Evolutionary conservation across 2,113 vertebrate species (phyloP).

Genomic region (Microtus pennsylvanicus): DNA sequence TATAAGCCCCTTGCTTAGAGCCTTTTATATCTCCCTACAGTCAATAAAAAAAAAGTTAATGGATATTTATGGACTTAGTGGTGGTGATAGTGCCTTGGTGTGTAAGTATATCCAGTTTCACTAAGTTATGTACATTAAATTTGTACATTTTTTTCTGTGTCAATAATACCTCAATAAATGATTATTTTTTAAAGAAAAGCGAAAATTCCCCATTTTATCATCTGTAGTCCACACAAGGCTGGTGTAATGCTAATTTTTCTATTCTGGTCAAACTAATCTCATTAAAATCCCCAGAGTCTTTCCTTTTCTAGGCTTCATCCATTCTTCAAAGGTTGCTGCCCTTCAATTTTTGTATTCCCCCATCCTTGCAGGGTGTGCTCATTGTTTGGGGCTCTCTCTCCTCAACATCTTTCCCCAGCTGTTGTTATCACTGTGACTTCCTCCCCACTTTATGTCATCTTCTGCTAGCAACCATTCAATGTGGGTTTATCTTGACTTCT

Average conservation of each 20-base stretch:
- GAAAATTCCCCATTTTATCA: constrained; percentile 38
- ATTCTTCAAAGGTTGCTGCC: not conserved
- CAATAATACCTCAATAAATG: not conserved
- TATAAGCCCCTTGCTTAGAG: not conserved
- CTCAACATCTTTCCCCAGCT: not conserved
- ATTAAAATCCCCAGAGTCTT: not conserved
- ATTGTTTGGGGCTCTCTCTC: not conserved
- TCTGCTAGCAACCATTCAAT: not conserved
- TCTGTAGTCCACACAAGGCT: not conserved
- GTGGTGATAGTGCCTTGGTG: not conserved
- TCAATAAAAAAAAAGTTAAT: not conserved
- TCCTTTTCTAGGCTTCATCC: not conserved
- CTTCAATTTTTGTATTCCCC: not conserved
- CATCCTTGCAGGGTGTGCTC: not conserved
- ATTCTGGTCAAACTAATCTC: not conserved
- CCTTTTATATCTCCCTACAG: not conserved
- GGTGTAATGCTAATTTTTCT: not conserved
- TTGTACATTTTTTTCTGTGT: not conserved
- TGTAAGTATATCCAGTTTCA: not conserved
- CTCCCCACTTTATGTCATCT: not conserved
- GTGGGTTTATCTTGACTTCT: not conserved
- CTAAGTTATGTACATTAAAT: not conserved
- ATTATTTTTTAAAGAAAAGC: not conserved
- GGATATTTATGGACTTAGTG: not conserved
- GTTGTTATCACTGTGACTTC: not conserved